These are phyloP conservation scores for Lasioglossum marginatum DNA, from an alignment of 2,888 invertebrate genomes.

Conservation along the genomic window DNA sequence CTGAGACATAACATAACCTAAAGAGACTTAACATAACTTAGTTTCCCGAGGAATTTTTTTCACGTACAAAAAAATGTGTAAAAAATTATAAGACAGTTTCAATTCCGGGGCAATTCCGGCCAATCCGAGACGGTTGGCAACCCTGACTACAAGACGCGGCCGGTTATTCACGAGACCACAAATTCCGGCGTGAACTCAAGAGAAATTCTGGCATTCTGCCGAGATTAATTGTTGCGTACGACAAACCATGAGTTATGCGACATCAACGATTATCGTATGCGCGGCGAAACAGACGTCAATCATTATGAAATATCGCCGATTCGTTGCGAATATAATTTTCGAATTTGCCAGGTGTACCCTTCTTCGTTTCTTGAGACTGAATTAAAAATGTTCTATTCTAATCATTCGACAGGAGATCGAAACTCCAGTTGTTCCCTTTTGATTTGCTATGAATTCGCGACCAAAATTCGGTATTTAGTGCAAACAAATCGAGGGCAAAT, in stretches of 20 bases:
- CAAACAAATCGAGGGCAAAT: too few relatives aligned
- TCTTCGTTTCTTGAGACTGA: neutral
- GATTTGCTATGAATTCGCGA: too few relatives aligned
- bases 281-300: neutral
- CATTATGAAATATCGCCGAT: neutral
- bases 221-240: slow-evolving; percentile 66
- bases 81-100: too few relatives aligned
- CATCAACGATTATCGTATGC: slow-evolving; percentile 35
- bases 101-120: too few relatives aligned
- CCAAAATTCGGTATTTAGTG: too few relatives aligned
- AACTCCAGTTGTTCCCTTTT: too few relatives aligned
- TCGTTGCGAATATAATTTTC: neutral
- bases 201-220: slow-evolving; percentile 67
- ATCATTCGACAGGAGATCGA: too few relatives aligned
- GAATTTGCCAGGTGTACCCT: neutral
- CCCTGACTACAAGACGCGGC: slow-evolving; percentile 38
- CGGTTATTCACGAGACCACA: slow-evolving; percentile 71
- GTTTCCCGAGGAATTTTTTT: too few relatives aligned
- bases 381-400: neutral
- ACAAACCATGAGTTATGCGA: slow-evolving; percentile 63
- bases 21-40: too few relatives aligned
- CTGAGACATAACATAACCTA: too few relatives aligned
- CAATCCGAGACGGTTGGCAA: too few relatives aligned
- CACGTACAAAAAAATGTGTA: too few relatives aligned
- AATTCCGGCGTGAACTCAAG: slow-evolving; percentile 69